Conservation (phyloP, 1,140 invertebrate species). For the Atta colombica region DNA sequence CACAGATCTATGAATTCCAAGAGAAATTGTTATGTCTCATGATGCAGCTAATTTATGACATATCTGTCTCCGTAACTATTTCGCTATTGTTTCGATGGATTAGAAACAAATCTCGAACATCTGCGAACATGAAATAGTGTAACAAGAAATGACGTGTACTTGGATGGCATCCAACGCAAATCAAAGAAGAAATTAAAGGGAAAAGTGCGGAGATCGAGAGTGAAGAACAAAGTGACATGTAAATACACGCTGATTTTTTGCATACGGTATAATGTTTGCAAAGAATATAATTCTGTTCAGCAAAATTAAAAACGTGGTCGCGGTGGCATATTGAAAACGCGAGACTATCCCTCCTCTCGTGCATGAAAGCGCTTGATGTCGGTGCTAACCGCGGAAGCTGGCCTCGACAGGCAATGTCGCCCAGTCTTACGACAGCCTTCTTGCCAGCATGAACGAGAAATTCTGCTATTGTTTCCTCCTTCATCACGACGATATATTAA, state of each 20-base stretch:
- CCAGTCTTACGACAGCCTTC: slow-evolving; percentile 81
- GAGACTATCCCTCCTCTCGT: slow-evolving; percentile 56
- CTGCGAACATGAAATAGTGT: background rate
- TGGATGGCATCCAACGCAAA: background rate
- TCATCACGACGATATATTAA: slow-evolving; percentile 21
- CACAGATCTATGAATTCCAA: slow-evolving; percentile 37
- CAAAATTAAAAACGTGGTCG: slow-evolving; percentile 57
- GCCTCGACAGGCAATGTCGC: slow-evolving; percentile 81
- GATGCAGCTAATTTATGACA: background rate
- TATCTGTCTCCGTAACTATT: background rate
- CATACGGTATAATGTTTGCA: slow-evolving; percentile 15
- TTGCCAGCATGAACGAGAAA: slow-evolving; percentile 67
- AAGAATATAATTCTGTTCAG: slow-evolving; percentile 26
- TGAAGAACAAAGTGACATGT: background rate
- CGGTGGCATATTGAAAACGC: slow-evolving; percentile 27
- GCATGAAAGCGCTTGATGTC: slow-evolving; percentile 56
- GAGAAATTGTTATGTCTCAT: background rate
- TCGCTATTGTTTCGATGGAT: background rate
- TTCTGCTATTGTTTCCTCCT: slow-evolving; percentile 29
- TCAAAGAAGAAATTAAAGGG: background rate
- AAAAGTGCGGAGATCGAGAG: background rate
- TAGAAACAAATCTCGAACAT: background rate
- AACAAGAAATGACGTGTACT: background rate
- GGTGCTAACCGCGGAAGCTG: slow-evolving; percentile 79
- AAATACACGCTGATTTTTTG: background rate